These are phyloP conservation scores for Micromesistius poutassou DNA, from an alignment of 2,797 vertebrate species.

Conservation along the genomic window DNA sequence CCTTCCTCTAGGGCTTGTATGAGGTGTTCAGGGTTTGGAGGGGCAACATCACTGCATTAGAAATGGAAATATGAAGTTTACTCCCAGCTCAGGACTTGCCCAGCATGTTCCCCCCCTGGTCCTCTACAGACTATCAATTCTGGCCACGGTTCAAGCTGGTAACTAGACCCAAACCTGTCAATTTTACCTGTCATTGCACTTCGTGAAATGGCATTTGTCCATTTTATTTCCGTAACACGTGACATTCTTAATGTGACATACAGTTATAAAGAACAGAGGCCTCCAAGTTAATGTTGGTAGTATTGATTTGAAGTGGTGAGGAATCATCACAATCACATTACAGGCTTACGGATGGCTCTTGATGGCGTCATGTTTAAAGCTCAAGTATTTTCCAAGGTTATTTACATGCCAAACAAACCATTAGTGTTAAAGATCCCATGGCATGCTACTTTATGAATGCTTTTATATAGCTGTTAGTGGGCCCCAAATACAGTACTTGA, in stretches of 20 bases:
- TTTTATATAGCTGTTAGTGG: too few species aligned
- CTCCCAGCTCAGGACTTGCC: slow-evolving; percentile 22
- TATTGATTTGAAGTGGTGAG: neutral
- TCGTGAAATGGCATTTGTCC: neutral
- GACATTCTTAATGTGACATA: too few species aligned
- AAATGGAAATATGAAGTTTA: slow-evolving; percentile 32
- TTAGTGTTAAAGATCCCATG: too few species aligned
- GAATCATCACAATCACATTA: neutral
- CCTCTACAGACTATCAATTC: slow-evolving; percentile 40
- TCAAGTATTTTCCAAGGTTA: neutral
- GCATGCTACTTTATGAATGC: too few species aligned
- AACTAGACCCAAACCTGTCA: slow-evolving; percentile 7
- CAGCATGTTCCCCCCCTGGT: slow-evolving; percentile 28
- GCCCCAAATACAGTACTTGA: too few species aligned
- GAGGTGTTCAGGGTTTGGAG: slow-evolving; percentile 20
- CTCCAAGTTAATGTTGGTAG: neutral
- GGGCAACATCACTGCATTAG: slow-evolving; percentile 17
- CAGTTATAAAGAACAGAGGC: too few species aligned
- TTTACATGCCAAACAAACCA: neutral
- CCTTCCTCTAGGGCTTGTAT: slow-evolving; percentile 21
- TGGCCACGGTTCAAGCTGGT: slow-evolving; percentile 13
- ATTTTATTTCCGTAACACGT: too few species aligned
- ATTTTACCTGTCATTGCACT: neutral
- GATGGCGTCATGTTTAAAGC: neutral
- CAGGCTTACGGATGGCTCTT: neutral